Evolutionary conservation across 1,140 invertebrate species (phyloP), one percentile per base, ranked within the genome.

Genomic region (Metopolophium dirhodum): DNA sequence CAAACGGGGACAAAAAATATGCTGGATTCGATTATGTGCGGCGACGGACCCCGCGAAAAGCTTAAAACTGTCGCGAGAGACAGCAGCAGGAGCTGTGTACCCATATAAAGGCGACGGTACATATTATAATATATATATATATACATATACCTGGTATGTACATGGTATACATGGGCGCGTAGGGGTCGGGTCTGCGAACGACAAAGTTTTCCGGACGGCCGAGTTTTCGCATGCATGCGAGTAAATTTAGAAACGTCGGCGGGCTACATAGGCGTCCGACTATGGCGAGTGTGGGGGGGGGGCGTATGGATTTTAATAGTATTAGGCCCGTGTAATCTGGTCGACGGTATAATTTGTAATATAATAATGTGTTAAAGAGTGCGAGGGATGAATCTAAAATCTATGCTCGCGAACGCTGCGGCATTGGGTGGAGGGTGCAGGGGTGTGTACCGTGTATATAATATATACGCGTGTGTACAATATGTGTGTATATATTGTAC

Each of bases 181-280:
- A 6, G 37, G 54, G 51, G 54, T 30, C 26, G 88, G 23, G 37
- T 41, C 88, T 41, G 90, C 68, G 4, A 83, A 30, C 91, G 91
- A 85, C 91, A 85, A 41, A 86, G 82, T 93, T 93, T 93, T 93
- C 91, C 91, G 82, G 82, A 35, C 20, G 91, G 91, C 82, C 91
- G 91, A 49, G 61, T 92, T 91, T 91, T 91, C n/a, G 77, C 77
- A 20, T 83, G 14, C 41, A 35, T 77, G 45, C 85, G 94, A 90
- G 94, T 89, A 94, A 94, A 89, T 93, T 94, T 94, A 93, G 94
- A 94, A 94, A 47, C 82, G 57, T 30, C 85, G 23, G 3, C n/a
- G 61, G 30, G 61, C 61, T 77, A 35, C n/a, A 77, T 77, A n/a
- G 14, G 61, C 61, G 61, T 77, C 61, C 4, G 30, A 30, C 83